A percentile compares a stretch with the other conserved stretches of the same genome.
Conservation (phyloP, 2,113 vertebrate genomes). For the Microtus richardsoni region DNA sequence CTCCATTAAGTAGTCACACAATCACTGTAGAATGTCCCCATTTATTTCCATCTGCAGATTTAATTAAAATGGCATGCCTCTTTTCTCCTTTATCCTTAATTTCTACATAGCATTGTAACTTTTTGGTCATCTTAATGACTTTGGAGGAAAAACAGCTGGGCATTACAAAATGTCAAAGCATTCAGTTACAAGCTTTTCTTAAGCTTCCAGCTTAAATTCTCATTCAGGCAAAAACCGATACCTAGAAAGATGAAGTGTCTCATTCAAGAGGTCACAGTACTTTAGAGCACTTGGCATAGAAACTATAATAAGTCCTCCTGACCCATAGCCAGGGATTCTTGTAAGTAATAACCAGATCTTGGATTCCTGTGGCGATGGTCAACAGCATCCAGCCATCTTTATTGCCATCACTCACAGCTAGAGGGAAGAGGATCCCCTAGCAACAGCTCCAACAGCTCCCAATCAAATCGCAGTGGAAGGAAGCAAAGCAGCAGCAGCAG, state of each 20-base stretch:
- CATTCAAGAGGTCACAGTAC: neutral
- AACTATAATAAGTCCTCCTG: neutral
- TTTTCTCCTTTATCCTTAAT: constrained; percentile 53
- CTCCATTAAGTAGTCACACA: constrained; percentile 66
- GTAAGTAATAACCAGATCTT: neutral
- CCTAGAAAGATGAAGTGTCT: neutral
- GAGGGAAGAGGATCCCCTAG: neutral
- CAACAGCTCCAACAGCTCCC: constrained; percentile 30
- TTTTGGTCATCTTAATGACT: constrained; percentile 47
- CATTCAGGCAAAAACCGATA: neutral
- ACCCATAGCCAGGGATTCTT: neutral
- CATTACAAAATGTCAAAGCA: neutral
- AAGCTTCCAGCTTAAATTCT: constrained; percentile 30
- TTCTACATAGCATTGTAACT: neutral
- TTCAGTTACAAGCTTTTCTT: constrained; percentile 11
- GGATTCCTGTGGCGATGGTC: neutral
- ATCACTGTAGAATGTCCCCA: constrained; percentile 49
- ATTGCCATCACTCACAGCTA: neutral
- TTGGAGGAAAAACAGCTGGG: neutral
- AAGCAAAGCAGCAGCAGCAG: constrained; percentile 35
- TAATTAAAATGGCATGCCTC: constrained; percentile 61
- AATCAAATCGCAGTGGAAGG: constrained; percentile 49
- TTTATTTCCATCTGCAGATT: constrained; percentile 57
- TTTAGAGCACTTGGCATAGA: neutral
- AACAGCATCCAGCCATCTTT: neutral